phyloP scores from a whole-genome alignment of 1,140 invertebrate species.

The Maniola jurtina region DNA sequence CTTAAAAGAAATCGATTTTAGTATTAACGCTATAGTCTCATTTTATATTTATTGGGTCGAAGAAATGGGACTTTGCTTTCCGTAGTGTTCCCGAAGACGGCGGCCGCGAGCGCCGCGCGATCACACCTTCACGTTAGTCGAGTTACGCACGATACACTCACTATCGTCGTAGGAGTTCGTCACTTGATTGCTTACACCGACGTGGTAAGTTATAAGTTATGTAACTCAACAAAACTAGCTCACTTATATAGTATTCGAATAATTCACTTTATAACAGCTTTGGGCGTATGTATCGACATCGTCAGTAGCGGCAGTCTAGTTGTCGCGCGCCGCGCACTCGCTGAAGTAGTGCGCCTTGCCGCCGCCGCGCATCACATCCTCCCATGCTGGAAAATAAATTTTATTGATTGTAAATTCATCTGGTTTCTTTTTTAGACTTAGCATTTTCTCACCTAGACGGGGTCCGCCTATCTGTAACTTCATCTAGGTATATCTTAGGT shows the following conservation, averaged over 20 bases:
- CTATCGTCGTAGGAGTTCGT: background rate
- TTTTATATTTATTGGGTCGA: background rate
- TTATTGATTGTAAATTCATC: background rate
- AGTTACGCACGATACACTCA: background rate
- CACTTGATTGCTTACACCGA: background rate
- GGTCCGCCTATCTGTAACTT: too few relatives aligned
- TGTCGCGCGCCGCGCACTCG: conserved; percentile 43
- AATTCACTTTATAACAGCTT: background rate
- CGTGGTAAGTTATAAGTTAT: background rate
- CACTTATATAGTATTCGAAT: conserved; percentile 1
- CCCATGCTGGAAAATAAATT: conserved; percentile 76
- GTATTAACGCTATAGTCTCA: conserved; percentile 7
- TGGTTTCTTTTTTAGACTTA: too few relatives aligned
- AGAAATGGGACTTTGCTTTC: too few relatives aligned
- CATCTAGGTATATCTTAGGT: too few relatives aligned
- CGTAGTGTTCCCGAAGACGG: background rate
- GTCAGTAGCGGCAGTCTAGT: conserved; percentile 2
- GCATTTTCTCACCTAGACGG: too few relatives aligned
- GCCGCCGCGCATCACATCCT: conserved; percentile 72
- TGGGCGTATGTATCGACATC: background rate
- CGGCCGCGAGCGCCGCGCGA: background rate
- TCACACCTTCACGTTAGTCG: background rate
- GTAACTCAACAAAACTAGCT: background rate
- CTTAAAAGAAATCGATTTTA: conserved; percentile 16
- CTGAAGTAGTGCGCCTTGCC: conserved; percentile 74